Percentiles rank a stretch among this genome's conserved stretches.
These are phyloP conservation scores for Dunckerocampus dactyliophorus DNA, from an alignment of 2,113 vertebrate genomes.

Conservation along the genomic window DNA sequence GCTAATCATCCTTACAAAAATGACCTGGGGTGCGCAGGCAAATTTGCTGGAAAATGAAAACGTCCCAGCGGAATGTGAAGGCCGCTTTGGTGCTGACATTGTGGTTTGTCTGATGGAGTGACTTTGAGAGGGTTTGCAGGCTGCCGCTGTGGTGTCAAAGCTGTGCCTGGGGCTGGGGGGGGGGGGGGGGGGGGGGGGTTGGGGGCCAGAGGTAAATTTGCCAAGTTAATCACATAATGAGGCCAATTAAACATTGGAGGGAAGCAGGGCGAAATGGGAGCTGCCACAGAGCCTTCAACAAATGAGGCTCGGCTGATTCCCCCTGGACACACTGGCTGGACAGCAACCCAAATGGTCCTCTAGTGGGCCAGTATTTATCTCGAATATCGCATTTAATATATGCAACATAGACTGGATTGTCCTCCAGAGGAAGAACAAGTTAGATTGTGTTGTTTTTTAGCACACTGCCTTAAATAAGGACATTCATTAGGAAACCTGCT, in stretches of 20 bases:
- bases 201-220: constrained; percentile 73
- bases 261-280: constrained; percentile 68
- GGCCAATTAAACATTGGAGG: constrained; percentile 71
- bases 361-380: constrained; percentile 14
- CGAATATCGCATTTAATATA: constrained; percentile 21
- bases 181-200: too few species aligned
- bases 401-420: constrained; percentile 21
- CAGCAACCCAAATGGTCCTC: constrained; percentile 35
- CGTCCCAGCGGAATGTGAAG: constrained; percentile 46
- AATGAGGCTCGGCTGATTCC: constrained; percentile 52
- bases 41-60: constrained; percentile 56
- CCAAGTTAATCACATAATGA: constrained; percentile 80
- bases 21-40: constrained; percentile 34
- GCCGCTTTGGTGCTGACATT: constrained; percentile 51
- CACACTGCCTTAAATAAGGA: background rate
- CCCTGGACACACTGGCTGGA: constrained; percentile 44
- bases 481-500: background rate
- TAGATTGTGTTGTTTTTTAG: background rate
- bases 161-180: constrained; percentile 66
- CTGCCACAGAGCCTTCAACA: constrained; percentile 62
- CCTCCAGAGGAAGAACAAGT: background rate
- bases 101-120: constrained; percentile 64
- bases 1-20: constrained; percentile 40
- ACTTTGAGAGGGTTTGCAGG: constrained; percentile 62
- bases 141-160: constrained; percentile 55